Base-by-base conservation (phyloP, 2,797 vertebrate genomes). In the Cyclura pinguis region DNA sequence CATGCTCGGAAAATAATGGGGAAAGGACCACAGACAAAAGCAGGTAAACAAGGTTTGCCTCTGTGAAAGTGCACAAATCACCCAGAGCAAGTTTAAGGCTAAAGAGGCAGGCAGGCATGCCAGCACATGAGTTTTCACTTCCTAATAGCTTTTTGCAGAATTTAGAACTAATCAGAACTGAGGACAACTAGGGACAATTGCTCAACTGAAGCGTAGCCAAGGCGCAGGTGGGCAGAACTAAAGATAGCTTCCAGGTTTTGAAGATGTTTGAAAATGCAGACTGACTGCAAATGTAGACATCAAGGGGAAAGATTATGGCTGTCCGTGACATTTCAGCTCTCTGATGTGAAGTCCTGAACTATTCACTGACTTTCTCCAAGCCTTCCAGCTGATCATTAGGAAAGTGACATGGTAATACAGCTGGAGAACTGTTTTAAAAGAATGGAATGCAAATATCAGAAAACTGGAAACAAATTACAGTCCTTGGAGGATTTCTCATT, bases 261-360 rank as follows among this genome's bases (percentile, higher is more conserved):
- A 57, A 90, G 50, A 80, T n/a, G 89, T 52, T 67, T 81, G 62
- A 80, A 90, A 90, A 85, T 80, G 76, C 50, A 72, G 29, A 85
- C 64, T 47, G 77, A 59, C 52, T 47, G 12, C 38, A 90, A 86
- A 86, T 73, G 52, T 10, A 57, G 76, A n/a, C 29, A 90, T 81
- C 22, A 50, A 81, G 29, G 29, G 32, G 32, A 89, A 6, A 35
- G 20, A 85, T 80, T 32, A 24, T 69, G 52, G 50, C 69, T 24
- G 38, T 42, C 27, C 50, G 42, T 12, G 20, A 57, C 73, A 76
- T 29, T 78, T 78, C 12, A 29, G 38, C 38, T 73, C 47, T 64
- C 74, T 78, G 42, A 87, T 78, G 16, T 55, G 73, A 81, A 67
- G 32, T 13, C 47, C 9, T 80, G 29, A 80, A 84, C 55, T 50